Conservation (phyloP, 2,113 vertebrate genomes). For the Dasyurus viverrinus region DNA sequence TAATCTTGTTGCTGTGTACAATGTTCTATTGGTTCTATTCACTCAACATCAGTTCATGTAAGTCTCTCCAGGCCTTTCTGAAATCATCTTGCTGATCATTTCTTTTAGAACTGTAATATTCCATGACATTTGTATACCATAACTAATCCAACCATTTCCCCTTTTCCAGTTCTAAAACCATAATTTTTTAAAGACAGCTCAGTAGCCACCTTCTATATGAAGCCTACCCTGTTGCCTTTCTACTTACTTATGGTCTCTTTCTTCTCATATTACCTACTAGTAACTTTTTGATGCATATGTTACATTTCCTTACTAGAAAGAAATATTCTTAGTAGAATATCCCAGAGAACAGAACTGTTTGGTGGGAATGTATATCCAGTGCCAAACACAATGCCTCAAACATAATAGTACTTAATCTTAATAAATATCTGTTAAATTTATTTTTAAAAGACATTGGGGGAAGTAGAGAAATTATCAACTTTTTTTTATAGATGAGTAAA, state of each 20-base stretch:
- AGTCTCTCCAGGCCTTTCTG: too few relatives aligned
- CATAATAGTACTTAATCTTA: neutral
- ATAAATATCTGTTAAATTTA: neutral
- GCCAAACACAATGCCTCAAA: neutral
- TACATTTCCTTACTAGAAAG: neutral
- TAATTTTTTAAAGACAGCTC: neutral
- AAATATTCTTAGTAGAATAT: neutral
- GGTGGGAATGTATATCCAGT: neutral
- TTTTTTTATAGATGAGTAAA: neutral
- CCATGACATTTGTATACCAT: too few relatives aligned
- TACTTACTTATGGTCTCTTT: neutral
- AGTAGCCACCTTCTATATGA: too few relatives aligned
- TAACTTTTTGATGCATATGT: neutral
- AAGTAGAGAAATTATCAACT: neutral
- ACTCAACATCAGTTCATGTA: too few relatives aligned
- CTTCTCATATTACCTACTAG: neutral
- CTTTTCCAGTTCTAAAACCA: neutral
- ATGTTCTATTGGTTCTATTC: too few relatives aligned
- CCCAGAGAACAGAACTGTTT: neutral
- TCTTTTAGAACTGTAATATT: too few relatives aligned
- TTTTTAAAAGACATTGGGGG: neutral
- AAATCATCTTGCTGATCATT: too few relatives aligned
- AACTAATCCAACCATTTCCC: too few relatives aligned
- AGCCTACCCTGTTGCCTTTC: neutral
- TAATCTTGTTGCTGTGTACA: too few relatives aligned